Base-by-base conservation (phyloP, 2,113 vertebrate genomes). In the Plectropomus leopardus region DNA sequence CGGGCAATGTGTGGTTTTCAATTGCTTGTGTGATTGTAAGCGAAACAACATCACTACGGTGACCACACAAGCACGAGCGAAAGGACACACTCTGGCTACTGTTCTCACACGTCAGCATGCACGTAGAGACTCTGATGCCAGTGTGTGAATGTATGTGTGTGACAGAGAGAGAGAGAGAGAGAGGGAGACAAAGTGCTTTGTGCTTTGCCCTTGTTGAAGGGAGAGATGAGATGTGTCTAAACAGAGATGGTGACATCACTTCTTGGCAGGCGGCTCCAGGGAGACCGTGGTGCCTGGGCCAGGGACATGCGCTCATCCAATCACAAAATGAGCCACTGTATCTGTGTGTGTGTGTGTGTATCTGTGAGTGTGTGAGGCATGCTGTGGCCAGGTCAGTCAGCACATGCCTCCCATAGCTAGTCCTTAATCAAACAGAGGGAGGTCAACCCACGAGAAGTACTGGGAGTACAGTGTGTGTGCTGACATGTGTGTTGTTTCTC, bases 191-290 rank as follows among this genome's bases (percentile, higher is more conserved):
- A 82, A 63, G 73, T 42, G 72, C 78, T 71, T 40, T 82, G 53
- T 82, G 80, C 72, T 73, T 19, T 44, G 83, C 72, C 89, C 84
- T 86, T 88, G 88, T 89, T 80, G 57, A 80, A 75, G 76, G 54
- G 30, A 89, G 86, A 81, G 87, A 90, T 60, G 87, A 86, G 83
- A 86, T 84, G 82, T 78, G 73, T 88, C 86, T 80, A 80, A 87
- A 86, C 86, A 88, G 84, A 85, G 68, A 88, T 51, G 78, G 83
- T 92, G 92, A 92, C 91, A 90, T 92, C 90, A 93, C 76, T 84
- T 80, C 88, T 87, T 87, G 86, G 86, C 88, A 84, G 84, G 76
- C 66, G 21, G 83, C 88, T 88, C 82, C 78, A 76, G 81, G 89
- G 89, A 89, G 68, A 82, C 78, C 34, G 69, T 14, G 72, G 73